Conservation (phyloP, 1,140 invertebrate species). For the Lepidotrigona ventralis region DNA sequence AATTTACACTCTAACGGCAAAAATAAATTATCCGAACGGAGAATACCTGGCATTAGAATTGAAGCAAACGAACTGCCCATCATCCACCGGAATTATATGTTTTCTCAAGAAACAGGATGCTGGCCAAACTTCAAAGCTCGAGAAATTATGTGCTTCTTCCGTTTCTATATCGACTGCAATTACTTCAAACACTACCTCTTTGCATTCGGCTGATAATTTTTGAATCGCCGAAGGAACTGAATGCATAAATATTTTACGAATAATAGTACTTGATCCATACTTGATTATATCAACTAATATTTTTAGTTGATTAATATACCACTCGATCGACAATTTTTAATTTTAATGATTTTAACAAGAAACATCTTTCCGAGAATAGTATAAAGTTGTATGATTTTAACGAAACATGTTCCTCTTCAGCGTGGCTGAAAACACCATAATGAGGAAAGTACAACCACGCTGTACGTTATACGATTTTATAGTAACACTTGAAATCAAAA, state of each 20-base stretch:
- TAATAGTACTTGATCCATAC: too few species aligned
- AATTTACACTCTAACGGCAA: slow-evolving; percentile 16
- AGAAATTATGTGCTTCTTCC: not conserved
- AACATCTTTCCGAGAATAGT: not conserved
- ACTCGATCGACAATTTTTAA: not conserved
- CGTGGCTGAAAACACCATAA: not conserved
- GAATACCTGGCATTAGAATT: not conserved
- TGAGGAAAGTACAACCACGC: not conserved
- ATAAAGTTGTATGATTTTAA: not conserved
- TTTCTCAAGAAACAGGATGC: slow-evolving; percentile 41
- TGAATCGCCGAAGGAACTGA: too few species aligned
- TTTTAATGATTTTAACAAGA: not conserved
- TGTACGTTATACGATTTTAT: not conserved
- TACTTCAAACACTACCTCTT: not conserved
- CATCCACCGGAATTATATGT: slow-evolving; percentile 20
- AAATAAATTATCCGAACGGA: not conserved
- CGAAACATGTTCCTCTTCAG: not conserved
- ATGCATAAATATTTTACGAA: too few species aligned
- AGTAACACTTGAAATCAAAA: not conserved
- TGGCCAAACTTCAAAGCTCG: slow-evolving; percentile 24
- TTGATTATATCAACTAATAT: not conserved
- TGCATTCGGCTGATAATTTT: too few species aligned
- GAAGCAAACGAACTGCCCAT: slow-evolving; percentile 24
- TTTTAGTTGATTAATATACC: not conserved
- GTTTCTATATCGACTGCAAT: not conserved